Percentiles rank a stretch among this genome's conserved stretches.
These are phyloP conservation scores for Cirrhinus mrigala DNA, from an alignment of 2,797 vertebrate species.

Conservation along the genomic window DNA sequence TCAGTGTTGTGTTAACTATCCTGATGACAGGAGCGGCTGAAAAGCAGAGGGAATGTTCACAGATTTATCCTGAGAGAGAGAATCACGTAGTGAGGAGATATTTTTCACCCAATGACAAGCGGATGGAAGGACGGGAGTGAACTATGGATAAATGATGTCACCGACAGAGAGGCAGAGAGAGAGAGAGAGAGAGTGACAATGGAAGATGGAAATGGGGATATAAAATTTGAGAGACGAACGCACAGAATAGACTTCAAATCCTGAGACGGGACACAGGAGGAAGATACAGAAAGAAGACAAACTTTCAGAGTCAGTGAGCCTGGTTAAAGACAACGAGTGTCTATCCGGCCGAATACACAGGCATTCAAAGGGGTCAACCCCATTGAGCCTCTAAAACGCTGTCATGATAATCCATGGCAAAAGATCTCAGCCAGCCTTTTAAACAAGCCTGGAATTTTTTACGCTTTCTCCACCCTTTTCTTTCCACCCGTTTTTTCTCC, in stretches of 20 bases:
- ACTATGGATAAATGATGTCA: slow-evolving; percentile 6
- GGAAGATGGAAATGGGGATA: slow-evolving; percentile 28
- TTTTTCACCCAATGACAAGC: slow-evolving; percentile 38
- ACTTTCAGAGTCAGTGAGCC: slow-evolving; percentile 99
- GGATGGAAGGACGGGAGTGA: slow-evolving; percentile 14
- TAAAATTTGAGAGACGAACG: slow-evolving; percentile 28
- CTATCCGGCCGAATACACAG: slow-evolving; percentile 94
- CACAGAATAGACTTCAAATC: slow-evolving; percentile 6
- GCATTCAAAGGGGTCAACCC: slow-evolving; percentile 96
- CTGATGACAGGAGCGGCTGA: slow-evolving; percentile 57
- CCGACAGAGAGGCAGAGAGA: neutral
- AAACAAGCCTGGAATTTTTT: slow-evolving; percentile 98
- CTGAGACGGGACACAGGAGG: neutral
- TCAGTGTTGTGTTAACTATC: slow-evolving; percentile 82
- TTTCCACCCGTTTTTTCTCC: slow-evolving; percentile 58
- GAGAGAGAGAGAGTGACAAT: slow-evolving; percentile 38
- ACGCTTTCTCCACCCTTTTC: slow-evolving; percentile 49
- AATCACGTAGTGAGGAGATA: slow-evolving; percentile 10
- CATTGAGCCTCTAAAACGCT: slow-evolving; percentile 90
- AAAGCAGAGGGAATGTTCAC: slow-evolving; percentile 30
- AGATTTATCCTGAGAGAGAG: slow-evolving; percentile 39
- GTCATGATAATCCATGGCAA: slow-evolving; percentile 92
- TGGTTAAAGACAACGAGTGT: slow-evolving; percentile 94
- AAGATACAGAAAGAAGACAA: slow-evolving; percentile 72
- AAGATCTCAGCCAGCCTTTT: slow-evolving; percentile 87